Evolutionary conservation across 2,113 vertebrate genomes (phyloP).

Genomic region (Chroicocephalus ridibundus): DNA sequence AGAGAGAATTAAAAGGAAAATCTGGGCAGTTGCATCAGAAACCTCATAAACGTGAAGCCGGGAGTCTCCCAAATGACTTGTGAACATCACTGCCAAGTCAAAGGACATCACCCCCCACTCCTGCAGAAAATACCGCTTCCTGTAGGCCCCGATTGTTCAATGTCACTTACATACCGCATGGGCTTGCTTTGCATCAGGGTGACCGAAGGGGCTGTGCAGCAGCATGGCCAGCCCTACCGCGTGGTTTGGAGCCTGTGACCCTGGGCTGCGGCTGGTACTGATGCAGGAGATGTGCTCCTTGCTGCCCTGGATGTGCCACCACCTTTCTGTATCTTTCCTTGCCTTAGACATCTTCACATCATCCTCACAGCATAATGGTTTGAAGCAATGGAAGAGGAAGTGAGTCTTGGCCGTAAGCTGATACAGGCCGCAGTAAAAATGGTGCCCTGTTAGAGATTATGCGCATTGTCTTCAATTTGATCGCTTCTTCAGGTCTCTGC

Average conservation of each 20-base stretch:
- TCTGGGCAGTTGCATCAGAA: neutral
- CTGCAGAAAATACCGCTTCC: neutral
- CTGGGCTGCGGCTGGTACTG: accelerated
- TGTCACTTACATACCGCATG: too few relatives aligned
- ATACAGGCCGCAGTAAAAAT: neutral
- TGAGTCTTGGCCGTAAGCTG: neutral
- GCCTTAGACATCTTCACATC: neutral
- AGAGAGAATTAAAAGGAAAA: neutral
- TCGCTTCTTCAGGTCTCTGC: neutral
- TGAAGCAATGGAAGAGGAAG: neutral
- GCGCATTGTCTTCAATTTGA: accelerated
- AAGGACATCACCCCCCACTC: neutral
- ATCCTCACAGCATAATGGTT: neutral
- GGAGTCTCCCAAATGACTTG: neutral
- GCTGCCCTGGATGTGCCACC: neutral
- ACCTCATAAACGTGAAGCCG: neutral
- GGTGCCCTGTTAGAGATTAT: neutral
- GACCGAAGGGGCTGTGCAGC: neutral
- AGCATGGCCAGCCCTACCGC: neutral
- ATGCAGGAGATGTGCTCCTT: neutral
- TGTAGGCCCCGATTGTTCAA: neutral
- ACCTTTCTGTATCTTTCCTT: neutral
- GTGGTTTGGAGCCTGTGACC: neutral
- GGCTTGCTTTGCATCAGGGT: neutral
- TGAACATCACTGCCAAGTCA: neutral